phyloP scores from a whole-genome alignment of 2,888 invertebrate genomes.

The Pachymerium ferrugineum region DNA sequence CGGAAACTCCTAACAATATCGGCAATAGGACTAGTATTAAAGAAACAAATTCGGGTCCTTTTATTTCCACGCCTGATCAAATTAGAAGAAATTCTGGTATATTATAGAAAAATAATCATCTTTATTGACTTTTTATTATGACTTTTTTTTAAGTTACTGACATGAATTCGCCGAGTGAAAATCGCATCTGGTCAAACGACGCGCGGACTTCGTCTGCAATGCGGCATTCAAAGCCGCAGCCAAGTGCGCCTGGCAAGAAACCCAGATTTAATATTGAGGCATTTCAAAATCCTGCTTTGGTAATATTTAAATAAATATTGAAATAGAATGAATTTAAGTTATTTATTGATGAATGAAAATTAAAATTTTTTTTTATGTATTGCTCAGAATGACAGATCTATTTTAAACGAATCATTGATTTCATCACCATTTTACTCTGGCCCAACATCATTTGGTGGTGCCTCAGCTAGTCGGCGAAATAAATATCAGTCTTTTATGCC shows the following conservation, averaged over 20 bases:
- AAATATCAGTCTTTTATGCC: slow-evolving; percentile 11
- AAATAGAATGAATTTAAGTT: not conserved
- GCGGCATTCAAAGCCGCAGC: slow-evolving; percentile 31
- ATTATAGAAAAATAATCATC: too few relatives aligned
- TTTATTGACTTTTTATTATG: too few relatives aligned
- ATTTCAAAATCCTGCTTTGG: slow-evolving; percentile 42
- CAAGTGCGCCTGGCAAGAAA: slow-evolving; percentile 36
- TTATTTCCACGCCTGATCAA: not conserved
- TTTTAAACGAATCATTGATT: slow-evolving; percentile 15
- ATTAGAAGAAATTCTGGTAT: not conserved
- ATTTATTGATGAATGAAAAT: not conserved
- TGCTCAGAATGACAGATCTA: not conserved
- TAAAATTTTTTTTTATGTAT: not conserved
- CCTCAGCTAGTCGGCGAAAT: not conserved
- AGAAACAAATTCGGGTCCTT: not conserved
- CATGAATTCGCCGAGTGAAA: too few relatives aligned
- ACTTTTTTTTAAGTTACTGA: too few relatives aligned
- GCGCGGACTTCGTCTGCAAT: not conserved
- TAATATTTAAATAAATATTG: slow-evolving; percentile 33
- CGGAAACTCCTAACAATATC: too few relatives aligned
- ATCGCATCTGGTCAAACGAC: too few relatives aligned
- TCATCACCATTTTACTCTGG: slow-evolving; percentile 12
- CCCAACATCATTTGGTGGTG: slow-evolving; percentile 28
- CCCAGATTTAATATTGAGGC: slow-evolving; percentile 43
- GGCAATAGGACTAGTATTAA: not conserved